These are phyloP conservation scores for Antechinus flavipes DNA, from an alignment of 2,113 vertebrate species.

Conservation along the genomic window DNA sequence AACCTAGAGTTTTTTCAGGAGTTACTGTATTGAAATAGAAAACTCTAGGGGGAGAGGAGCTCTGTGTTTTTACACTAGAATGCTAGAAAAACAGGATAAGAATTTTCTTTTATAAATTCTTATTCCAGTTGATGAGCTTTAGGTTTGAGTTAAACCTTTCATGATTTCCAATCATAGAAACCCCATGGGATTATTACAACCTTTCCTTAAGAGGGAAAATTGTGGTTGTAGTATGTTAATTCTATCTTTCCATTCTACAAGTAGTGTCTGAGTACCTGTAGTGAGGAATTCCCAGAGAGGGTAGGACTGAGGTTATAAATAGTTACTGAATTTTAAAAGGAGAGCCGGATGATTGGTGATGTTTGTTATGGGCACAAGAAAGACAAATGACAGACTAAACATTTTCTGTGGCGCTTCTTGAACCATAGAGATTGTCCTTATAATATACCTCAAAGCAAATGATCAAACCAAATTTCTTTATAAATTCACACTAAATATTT, in stretches of 20 bases:
- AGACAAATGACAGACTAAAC: constrained; percentile 40
- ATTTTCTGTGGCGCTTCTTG: constrained; percentile 60
- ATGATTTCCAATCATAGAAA: constrained; percentile 22
- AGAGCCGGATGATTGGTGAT: constrained; percentile 2
- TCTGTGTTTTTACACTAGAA: background rate
- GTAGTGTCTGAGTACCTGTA: background rate
- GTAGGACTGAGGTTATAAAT: background rate
- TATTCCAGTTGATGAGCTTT: constrained; percentile 35
- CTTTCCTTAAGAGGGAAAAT: constrained; percentile 48
- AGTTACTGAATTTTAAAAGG: constrained; percentile 50
- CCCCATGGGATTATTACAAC: constrained; percentile 9
- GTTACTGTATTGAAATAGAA: constrained; percentile 4
- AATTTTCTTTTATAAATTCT: constrained; percentile 2
- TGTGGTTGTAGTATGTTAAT: constrained; percentile 37
- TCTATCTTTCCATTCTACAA: background rate
- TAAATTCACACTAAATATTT: constrained; percentile 56
- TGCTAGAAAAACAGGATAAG: background rate
- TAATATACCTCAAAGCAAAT: constrained; percentile 67
- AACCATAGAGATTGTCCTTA: constrained; percentile 21
- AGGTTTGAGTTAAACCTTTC: constrained; percentile 42
- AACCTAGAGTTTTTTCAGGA: background rate
- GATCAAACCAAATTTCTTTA: constrained; percentile 49
- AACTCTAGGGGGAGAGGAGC: background rate
- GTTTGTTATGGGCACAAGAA: constrained; percentile 54
- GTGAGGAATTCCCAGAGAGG: constrained; percentile 28